Conservation (phyloP, 2,797 vertebrate species). For the Myiotriccus ornatus region DNA sequence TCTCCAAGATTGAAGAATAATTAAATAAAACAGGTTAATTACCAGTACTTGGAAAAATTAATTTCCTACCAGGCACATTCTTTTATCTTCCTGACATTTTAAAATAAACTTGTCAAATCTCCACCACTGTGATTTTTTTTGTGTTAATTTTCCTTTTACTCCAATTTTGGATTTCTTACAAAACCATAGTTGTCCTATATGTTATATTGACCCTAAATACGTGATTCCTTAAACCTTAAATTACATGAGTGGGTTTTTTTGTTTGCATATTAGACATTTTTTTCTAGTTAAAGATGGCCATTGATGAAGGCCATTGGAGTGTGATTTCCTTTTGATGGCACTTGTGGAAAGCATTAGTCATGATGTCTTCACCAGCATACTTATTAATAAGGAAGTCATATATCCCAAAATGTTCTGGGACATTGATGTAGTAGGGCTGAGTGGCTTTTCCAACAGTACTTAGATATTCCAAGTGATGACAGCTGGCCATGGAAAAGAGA, state of each 20-base stretch:
- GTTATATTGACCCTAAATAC: background rate
- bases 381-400: background rate
- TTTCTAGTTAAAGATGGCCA: background rate
- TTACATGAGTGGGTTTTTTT: accelerated
- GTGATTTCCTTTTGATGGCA: background rate
- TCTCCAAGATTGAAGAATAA: background rate
- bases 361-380: background rate
- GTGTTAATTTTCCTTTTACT: background rate
- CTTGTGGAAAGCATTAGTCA: background rate
- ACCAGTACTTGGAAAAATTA: background rate
- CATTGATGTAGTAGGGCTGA: background rate
- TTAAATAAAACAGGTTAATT: background rate
- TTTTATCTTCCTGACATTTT: background rate
- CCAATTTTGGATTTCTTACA: background rate
- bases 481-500: background rate
- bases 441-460: background rate
- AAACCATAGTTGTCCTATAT: background rate
- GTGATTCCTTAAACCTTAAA: background rate
- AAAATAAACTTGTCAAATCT: background rate
- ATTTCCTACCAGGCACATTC: background rate
- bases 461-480: background rate
- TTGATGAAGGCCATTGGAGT: background rate
- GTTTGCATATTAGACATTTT: background rate
- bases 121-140: background rate
- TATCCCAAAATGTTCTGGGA: background rate